A percentile compares a stretch with the other conserved stretches of the same genome.
Conservation (phyloP, 2,797 vertebrate species). For the Centropyge bicolor region DNA sequence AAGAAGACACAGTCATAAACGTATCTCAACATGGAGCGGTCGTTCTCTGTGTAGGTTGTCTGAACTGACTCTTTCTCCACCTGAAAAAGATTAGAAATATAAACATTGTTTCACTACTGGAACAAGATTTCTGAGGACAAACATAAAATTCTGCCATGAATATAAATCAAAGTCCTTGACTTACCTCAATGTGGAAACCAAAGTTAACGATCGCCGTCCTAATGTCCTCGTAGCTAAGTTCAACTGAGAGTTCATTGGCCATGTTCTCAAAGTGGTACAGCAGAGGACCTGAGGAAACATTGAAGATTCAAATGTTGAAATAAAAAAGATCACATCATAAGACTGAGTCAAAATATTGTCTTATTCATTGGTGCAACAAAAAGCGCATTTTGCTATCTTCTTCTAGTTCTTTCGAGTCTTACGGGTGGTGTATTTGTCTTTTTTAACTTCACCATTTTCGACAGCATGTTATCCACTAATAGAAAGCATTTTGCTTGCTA, state of each 20-base stretch:
- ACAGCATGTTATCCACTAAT: background rate
- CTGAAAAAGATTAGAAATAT: constrained; percentile 81
- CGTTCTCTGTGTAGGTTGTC: constrained; percentile 98
- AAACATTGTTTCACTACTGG: background rate
- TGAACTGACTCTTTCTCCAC: constrained; percentile 93
- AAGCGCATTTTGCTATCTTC: background rate
- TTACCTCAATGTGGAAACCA: constrained; percentile 96
- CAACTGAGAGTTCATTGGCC: constrained; percentile 97
- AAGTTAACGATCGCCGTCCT: constrained; percentile 91
- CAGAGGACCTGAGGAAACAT: constrained; percentile 89
- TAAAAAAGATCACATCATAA: too few relatives aligned
- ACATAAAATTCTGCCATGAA: background rate
- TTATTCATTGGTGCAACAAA: background rate
- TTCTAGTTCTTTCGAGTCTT: too few relatives aligned
- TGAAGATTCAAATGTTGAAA: background rate
- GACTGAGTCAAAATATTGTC: background rate
- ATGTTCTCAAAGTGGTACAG: constrained; percentile 99
- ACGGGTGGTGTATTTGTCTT: background rate
- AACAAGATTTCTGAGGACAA: background rate
- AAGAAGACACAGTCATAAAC: constrained; percentile 98
- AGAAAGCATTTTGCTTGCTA: background rate
- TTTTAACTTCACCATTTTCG: background rate
- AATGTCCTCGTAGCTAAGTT: constrained; percentile 97
- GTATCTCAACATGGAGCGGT: constrained; percentile 96
- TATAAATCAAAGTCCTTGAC: background rate